Percentiles rank a stretch among this genome's conserved stretches.
Conservation (phyloP, 2,113 vertebrate genomes). For the Brienomyrus longianalis region DNA sequence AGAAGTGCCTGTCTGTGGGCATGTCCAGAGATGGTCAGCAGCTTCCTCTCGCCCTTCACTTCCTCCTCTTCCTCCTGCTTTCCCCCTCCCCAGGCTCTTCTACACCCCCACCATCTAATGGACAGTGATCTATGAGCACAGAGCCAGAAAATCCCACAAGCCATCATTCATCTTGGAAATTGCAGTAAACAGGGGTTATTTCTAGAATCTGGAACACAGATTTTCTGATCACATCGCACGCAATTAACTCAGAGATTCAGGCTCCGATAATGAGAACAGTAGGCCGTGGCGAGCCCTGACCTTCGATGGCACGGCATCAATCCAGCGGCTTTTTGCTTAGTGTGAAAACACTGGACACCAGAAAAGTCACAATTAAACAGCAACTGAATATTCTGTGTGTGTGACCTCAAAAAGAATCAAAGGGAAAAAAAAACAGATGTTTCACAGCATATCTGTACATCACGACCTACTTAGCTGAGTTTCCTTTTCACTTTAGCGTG, state of each 20-base stretch:
- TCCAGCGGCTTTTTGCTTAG: constrained; percentile 43
- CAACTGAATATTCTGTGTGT: constrained; percentile 42
- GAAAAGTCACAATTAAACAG: constrained; percentile 39
- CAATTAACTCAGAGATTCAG: constrained; percentile 48
- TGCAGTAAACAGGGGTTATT: constrained; percentile 71
- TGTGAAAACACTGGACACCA: background rate
- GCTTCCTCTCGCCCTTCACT: constrained; percentile 28
- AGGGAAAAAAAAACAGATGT: constrained; percentile 32
- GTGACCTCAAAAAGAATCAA: constrained; percentile 59
- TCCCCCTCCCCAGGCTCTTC: constrained; percentile 27
- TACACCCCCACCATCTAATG: constrained; percentile 32
- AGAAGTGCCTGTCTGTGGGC: constrained; percentile 71
- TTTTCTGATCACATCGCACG: constrained; percentile 56
- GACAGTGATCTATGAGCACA: constrained; percentile 70
- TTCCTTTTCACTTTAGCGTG: constrained; percentile 43
- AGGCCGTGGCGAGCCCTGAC: background rate
- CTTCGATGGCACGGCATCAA: background rate
- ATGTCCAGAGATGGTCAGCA: constrained; percentile 73
- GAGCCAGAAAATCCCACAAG: constrained; percentile 60
- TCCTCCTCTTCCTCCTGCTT: constrained; percentile 30
- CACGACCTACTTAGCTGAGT: constrained; percentile 64
- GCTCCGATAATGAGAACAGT: constrained; percentile 52
- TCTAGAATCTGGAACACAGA: constrained; percentile 65
- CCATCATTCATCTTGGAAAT: constrained; percentile 65
- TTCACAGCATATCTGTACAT: constrained; percentile 43